Base-by-base conservation (phyloP, 2,797 vertebrate species). In the Chloroceryle amazona region DNA sequence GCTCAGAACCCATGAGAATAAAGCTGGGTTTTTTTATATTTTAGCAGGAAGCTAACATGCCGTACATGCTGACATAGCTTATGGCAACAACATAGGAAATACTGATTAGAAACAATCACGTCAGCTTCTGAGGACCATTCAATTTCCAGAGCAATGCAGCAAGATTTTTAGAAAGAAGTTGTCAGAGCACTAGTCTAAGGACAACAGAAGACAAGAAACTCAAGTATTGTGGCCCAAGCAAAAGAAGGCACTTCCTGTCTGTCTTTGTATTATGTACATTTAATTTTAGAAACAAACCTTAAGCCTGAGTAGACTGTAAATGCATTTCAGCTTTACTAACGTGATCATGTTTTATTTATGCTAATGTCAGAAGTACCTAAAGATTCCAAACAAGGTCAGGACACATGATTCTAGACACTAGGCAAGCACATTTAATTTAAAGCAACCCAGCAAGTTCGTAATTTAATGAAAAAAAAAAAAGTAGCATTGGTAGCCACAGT, bases 31-130 rank as follows among this genome's bases (percentile, higher is more conserved):
- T 88, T 95, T 92, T 85, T 74, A 66, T 39, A 89, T 70, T 44
- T 88, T 90, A 91, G 41, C 62, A 90, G 95, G 90, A 90, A 93
- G 49, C 20, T 84, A 33, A 41, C 3, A 8, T 72, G 42, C 61
- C n/a, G 11, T 92, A 82, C 62, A 67, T 93, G 60, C 62, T 90
- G 81, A 79, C 28, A 44, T 41, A 52, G 13, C 46, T 82, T 89
- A 76, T 86, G 13, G 5, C 55, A 94, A 87, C 21, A 52, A 84
- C 65, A 94, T 16, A 79, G 71, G 67, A 96, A 96, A 95, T 94
- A 86, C 39, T 93, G 83, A 80, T 81, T 87, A 39, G 73, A 97
- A 97, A 95, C 75, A 97, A 81, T 73, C 15, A 93, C 90, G 96
- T 96, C 86, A 90, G 28, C 58, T 86, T 88, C 20, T 74, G 61